Evolutionary conservation across 2,113 vertebrate genomes (phyloP).

Genomic region (Actenoides lindsayi): DNA sequence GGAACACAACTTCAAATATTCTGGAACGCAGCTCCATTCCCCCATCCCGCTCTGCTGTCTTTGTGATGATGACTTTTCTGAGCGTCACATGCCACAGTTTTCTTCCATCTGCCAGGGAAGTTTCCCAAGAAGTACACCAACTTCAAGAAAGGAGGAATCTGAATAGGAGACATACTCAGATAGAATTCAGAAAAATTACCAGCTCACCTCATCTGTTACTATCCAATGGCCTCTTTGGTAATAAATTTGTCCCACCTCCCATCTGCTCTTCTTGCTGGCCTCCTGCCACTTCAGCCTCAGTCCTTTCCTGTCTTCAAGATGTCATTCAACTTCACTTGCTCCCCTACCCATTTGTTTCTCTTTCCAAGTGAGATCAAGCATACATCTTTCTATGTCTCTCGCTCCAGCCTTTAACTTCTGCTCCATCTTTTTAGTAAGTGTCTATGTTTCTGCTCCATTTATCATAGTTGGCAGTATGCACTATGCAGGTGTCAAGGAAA

Average conservation of each 20-base stretch:
- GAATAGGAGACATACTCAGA: not conserved
- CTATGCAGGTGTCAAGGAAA: constrained; percentile 64
- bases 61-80: not conserved
- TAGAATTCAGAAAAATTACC: constrained; percentile 48
- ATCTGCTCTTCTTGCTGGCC: constrained; percentile 76
- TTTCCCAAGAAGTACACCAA: constrained; percentile 24
- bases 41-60: not conserved
- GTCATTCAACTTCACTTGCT: constrained; percentile 64
- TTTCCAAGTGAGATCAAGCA: constrained; percentile 66
- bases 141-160: constrained; percentile 6
- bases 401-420: constrained; percentile 54
- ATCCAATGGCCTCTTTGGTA: constrained; percentile 63
- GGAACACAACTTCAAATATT: not conserved
- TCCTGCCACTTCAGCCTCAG: constrained; percentile 58
- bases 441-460: constrained; percentile 75
- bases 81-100: constrained; percentile 10
- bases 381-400: constrained; percentile 50
- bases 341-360: constrained; percentile 50
- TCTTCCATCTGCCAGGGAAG: constrained; percentile 55
- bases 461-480: constrained; percentile 58
- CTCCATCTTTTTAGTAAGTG: constrained; percentile 61
- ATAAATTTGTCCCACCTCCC: constrained; percentile 70
- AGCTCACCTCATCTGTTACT: constrained; percentile 44
- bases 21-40: not conserved
- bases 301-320: constrained; percentile 70